Percentiles rank a stretch among this genome's conserved stretches.
Conservation (phyloP, 2,113 vertebrate genomes). For the Aviceda subcristata region DNA sequence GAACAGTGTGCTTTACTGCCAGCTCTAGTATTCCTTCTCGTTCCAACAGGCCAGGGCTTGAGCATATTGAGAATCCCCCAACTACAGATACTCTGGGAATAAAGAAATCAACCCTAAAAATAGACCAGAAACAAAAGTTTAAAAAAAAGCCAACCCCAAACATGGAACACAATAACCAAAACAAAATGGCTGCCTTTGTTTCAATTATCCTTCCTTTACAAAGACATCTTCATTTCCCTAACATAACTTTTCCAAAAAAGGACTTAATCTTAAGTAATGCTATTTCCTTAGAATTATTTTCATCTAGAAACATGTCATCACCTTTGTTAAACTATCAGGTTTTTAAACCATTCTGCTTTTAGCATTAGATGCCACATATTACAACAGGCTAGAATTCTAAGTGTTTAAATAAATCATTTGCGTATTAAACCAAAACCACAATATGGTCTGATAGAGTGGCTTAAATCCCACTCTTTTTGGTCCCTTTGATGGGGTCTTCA, state of each 20-base stretch:
- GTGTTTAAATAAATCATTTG: background rate
- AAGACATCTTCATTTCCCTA: background rate
- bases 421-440: background rate
- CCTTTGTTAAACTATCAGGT: background rate
- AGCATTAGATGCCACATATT: background rate
- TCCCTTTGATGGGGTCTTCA: background rate
- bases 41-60: constrained; percentile 84
- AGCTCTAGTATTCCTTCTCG: constrained; percentile 86
- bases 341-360: background rate
- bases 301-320: background rate
- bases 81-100: constrained; percentile 88
- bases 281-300: background rate
- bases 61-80: constrained; percentile 96
- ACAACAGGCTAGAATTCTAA: background rate
- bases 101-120: constrained; percentile 91
- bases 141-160: background rate
- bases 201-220: background rate
- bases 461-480: background rate
- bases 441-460: background rate
- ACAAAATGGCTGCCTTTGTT: background rate
- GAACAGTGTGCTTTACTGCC: constrained; percentile 85
- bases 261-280: background rate
- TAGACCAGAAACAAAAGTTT: background rate
- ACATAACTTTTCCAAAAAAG: background rate
- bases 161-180: background rate